A percentile compares a stretch with the other conserved stretches of the same genome.
Conservation (phyloP, 2,888 invertebrate species). For the Drosophila merina region DNA sequence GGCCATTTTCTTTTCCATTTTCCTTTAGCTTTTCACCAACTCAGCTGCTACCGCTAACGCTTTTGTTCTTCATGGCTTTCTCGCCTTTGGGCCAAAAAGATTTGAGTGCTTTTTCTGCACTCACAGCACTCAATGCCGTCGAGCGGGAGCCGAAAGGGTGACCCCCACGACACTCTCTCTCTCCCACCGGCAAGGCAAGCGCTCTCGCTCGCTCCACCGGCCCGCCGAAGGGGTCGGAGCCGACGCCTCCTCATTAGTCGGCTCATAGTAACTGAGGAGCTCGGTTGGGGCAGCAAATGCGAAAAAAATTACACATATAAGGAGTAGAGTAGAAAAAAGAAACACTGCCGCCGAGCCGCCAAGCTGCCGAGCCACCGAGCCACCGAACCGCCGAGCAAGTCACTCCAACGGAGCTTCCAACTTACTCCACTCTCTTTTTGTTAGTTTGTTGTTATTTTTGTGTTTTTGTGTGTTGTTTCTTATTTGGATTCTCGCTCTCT, state of each 20-base stretch:
- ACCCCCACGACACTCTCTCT: constrained; percentile 23
- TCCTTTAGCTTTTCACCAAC: neutral
- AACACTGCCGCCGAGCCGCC: constrained; percentile 20
- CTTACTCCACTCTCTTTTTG: constrained; percentile 15
- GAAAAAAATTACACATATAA: constrained; percentile 1
- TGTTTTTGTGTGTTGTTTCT: constrained; percentile 1
- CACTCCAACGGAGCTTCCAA: constrained; percentile 20
- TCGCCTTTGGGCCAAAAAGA: constrained; percentile 28
- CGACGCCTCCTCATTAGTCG: constrained; percentile 69
- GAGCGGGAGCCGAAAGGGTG: neutral
- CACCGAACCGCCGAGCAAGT: constrained; percentile 26
- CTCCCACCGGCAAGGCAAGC: constrained; percentile 10
- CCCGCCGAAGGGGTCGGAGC: constrained; percentile 1
- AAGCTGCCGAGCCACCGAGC: constrained; percentile 3
- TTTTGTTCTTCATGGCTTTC: constrained; percentile 20
- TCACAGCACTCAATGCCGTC: constrained; percentile 1
- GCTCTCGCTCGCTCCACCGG: constrained; percentile 1
- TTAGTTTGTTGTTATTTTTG: neutral
- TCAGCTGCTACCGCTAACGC: constrained; percentile 7
- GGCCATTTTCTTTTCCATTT: neutral
- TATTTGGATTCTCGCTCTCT: constrained; percentile 19
- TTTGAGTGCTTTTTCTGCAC: constrained; percentile 38
- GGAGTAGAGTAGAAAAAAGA: constrained; percentile 1
- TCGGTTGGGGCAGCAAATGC: constrained; percentile 44
- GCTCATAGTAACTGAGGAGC: constrained; percentile 72